phyloP scores from a whole-genome alignment of 2,888 invertebrate genomes.

The Hylaea fasciaria region DNA sequence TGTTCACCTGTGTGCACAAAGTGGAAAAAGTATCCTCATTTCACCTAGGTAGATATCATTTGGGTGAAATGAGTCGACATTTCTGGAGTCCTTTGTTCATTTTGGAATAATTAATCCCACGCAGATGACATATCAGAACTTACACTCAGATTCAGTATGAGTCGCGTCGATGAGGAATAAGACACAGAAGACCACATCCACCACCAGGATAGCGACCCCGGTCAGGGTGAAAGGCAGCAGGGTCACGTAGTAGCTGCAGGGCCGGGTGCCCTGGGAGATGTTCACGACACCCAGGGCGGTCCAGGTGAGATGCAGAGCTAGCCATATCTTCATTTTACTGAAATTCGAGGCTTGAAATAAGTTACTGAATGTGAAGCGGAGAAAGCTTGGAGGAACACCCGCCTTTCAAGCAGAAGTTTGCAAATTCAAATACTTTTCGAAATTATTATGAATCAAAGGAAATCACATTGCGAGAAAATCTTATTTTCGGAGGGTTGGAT shows the following conservation, averaged over 20 bases:
- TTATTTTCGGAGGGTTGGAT: too few species aligned
- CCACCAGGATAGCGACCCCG: slow-evolving; percentile 56
- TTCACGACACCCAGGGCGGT: slow-evolving; percentile 55
- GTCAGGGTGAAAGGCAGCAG: slow-evolving; percentile 65
- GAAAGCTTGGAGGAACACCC: too few species aligned
- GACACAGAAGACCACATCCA: slow-evolving; percentile 55
- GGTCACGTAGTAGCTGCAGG: slow-evolving; percentile 62
- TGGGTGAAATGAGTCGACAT: too few species aligned
- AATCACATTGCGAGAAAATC: too few species aligned
- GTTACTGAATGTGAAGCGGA: background rate
- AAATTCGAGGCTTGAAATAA: slow-evolving; percentile 19
- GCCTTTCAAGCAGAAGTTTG: too few species aligned
- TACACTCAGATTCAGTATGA: slow-evolving; percentile 62
- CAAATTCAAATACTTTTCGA: too few species aligned
- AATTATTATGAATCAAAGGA: too few species aligned
- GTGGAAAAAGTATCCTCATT: too few species aligned
- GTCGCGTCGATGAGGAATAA: slow-evolving; percentile 61
- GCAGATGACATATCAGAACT: too few species aligned
- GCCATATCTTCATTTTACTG: slow-evolving; percentile 66
- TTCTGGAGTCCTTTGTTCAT: too few species aligned
- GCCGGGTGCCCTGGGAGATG: slow-evolving; percentile 53
- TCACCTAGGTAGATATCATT: too few species aligned
- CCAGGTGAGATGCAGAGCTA: slow-evolving; percentile 68
- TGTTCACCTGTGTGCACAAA: too few species aligned
- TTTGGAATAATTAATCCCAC: background rate